A percentile compares a stretch with the other conserved stretches of the same genome.
phyloP scores from a whole-genome alignment of 2,888 invertebrate genomes.

The Leistus spinibarbis region DNA sequence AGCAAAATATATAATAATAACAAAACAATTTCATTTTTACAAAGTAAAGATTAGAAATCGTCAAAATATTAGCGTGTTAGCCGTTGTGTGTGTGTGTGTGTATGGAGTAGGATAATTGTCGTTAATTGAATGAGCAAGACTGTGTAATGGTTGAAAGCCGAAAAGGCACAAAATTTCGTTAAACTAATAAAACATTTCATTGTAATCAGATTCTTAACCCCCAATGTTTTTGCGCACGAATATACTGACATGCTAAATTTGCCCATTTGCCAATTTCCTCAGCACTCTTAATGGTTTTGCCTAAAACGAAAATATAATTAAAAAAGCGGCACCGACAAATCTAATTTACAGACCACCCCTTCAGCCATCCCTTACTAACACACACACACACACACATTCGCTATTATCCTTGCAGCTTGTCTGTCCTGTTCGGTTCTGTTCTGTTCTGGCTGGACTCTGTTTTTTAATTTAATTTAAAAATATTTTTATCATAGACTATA shows the following conservation, averaged over 20 bases:
- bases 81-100: not conserved
- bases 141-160: not conserved
- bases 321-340: conserved; percentile 44
- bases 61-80: not conserved
- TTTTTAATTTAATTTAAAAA: conserved; percentile 40
- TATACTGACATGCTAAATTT: conserved; percentile 19
- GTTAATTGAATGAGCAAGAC: not conserved
- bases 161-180: not conserved
- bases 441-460: no score
- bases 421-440: no score
- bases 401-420: no score
- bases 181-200: conserved; percentile 14
- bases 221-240: conserved; percentile 13
- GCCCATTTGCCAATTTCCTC: conserved; percentile 44
- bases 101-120: not conserved
- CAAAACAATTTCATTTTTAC: no score
- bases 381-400: not conserved
- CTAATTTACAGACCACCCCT: conserved; percentile 34
- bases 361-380: not conserved
- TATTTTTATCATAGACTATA: conserved; percentile 56
- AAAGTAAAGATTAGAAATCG: no score
- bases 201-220: conserved; percentile 11
- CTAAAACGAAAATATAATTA: conserved; percentile 52
- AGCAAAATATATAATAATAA: no score
- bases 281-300: conserved; percentile 42